Conservation (phyloP, 2,113 vertebrate species). For the Oryzias javanicus region DNA sequence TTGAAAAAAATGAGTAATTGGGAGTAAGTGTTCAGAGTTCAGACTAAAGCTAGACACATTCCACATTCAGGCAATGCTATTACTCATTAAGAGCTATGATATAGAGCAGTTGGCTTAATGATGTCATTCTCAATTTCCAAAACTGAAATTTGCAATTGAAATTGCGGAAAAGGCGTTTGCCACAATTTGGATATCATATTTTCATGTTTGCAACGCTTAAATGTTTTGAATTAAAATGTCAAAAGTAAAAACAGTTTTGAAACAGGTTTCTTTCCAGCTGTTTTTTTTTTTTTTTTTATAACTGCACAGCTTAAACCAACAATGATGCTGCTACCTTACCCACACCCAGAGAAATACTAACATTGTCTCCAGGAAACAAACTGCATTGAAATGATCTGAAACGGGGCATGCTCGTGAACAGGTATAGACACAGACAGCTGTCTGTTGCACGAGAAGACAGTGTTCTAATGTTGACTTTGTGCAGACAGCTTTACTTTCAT, state of each 20-base stretch:
- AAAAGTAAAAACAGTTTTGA: constrained; percentile 27
- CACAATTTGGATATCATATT: no score
- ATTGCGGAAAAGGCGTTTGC: no score
- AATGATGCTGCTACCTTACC: constrained; percentile 42
- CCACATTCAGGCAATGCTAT: no score
- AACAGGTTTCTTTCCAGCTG: constrained; percentile 41
- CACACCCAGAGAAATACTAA: constrained; percentile 71
- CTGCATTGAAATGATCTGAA: constrained; percentile 64
- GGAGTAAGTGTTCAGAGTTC: no score
- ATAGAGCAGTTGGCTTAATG: no score
- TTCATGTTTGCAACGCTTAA: no score
- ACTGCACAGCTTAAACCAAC: constrained; percentile 65
- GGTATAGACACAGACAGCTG: constrained; percentile 57
- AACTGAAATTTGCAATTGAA: no score
- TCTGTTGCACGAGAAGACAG: constrained; percentile 32
- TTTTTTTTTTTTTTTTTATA: constrained; percentile 63
- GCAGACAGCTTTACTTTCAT: constrained; percentile 9
- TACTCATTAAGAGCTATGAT: no score
- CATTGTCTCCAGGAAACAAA: constrained; percentile 71
- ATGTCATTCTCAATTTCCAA: no score
- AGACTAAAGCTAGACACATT: no score
- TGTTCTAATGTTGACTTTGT: constrained; percentile 11
- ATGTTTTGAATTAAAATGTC: no score
- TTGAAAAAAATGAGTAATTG: no score
- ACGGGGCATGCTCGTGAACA: constrained; percentile 38